Conservation (phyloP, 2,797 vertebrate species). For the Propithecus perrieri region DNA sequence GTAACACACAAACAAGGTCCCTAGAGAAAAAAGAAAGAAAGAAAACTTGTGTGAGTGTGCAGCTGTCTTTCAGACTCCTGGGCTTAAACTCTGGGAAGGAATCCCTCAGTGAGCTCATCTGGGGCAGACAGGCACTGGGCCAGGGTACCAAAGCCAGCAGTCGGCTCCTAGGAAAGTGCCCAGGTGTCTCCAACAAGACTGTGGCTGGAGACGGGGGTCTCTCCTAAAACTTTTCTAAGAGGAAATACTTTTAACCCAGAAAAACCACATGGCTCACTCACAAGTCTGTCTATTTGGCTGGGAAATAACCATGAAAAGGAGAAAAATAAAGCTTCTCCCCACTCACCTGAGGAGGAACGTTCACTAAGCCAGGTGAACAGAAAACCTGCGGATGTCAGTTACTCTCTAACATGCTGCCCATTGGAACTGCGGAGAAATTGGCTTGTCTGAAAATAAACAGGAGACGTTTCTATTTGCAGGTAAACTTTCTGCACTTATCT, state of each 20-base stretch:
- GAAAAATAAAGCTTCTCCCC: conserved; percentile 54
- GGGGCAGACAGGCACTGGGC: not conserved
- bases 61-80: not conserved
- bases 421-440: not conserved
- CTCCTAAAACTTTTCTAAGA: conserved; percentile 47
- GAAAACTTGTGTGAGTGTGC: not conserved
- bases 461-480: not conserved
- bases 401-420: not conserved
- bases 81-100: conserved; percentile 21
- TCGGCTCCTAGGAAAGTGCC: not conserved
- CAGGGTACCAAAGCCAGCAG: not conserved
- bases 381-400: not conserved
- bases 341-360: conserved; percentile 49
- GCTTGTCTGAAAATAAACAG: not conserved
- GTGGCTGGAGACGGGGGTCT: conserved; percentile 23
- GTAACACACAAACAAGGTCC: not conserved
- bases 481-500: not conserved
- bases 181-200: not conserved
- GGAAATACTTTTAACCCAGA: conserved; percentile 64
- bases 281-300: conserved; percentile 42
- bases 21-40: not conserved
- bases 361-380: conserved; percentile 11
- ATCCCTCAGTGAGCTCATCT: not conserved
- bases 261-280: conserved; percentile 30
- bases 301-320: conserved; percentile 53